Percentiles rank a stretch among this genome's conserved stretches.
phyloP scores from a whole-genome alignment of 2,888 invertebrate genomes.

The Hesperia comma region DNA sequence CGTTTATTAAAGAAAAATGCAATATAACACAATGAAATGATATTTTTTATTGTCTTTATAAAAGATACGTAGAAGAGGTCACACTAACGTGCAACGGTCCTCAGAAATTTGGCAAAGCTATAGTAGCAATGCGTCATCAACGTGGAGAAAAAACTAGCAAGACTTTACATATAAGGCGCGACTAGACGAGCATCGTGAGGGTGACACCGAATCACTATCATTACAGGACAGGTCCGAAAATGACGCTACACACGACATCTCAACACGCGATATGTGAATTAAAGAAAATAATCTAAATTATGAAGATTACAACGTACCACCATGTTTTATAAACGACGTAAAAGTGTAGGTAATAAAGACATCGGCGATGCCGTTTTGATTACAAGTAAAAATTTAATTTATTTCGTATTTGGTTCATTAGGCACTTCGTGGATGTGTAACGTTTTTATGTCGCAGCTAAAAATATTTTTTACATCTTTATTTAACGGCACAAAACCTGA shows the following conservation, averaged over 20 bases:
- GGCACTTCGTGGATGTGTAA: too few relatives aligned
- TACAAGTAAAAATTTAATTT: slow-evolving; percentile 11
- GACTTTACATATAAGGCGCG: slow-evolving; percentile 6
- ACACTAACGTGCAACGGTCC: too few relatives aligned
- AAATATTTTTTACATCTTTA: too few relatives aligned
- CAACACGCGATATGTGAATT: slow-evolving; percentile 61
- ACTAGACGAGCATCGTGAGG: slow-evolving; percentile 26
- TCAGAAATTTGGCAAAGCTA: background rate
- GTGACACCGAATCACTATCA: slow-evolving; percentile 49
- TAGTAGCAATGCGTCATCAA: background rate
- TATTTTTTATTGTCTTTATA: too few relatives aligned
- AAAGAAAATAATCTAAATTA: slow-evolving; percentile 60
- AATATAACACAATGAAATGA: too few relatives aligned
- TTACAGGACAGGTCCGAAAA: slow-evolving; percentile 49
- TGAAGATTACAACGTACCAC: slow-evolving; percentile 39
- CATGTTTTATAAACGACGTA: slow-evolving; percentile 37
- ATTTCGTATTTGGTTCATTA: background rate
- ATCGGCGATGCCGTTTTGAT: slow-evolving; percentile 24
- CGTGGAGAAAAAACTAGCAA: background rate
- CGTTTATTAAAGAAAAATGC: too few relatives aligned
- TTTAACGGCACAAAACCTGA: too few relatives aligned
- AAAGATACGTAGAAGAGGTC: too few relatives aligned
- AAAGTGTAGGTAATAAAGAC: slow-evolving; percentile 23
- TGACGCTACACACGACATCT: slow-evolving; percentile 46
- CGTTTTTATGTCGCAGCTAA: too few relatives aligned